phyloP scores from a whole-genome alignment of 2,113 vertebrate species.

The Okapia johnstoni region DNA sequence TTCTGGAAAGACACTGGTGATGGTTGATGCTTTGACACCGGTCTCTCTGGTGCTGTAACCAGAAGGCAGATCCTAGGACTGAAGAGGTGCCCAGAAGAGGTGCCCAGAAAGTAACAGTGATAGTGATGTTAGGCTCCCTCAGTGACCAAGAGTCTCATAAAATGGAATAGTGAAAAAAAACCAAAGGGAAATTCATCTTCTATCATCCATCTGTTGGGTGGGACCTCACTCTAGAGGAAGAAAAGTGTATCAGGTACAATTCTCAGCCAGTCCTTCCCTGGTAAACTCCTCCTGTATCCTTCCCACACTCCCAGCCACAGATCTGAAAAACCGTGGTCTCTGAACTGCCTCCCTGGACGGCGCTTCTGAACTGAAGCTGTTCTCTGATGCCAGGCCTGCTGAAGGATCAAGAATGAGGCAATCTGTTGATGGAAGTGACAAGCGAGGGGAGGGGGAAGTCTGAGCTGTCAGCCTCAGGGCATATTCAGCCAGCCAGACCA shows the following conservation, averaged over 20 bases:
- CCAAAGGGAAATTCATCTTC: background rate
- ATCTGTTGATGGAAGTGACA: background rate
- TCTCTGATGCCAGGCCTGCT: background rate
- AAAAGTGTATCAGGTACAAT: background rate
- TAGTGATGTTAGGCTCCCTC: background rate
- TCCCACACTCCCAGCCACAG: background rate
- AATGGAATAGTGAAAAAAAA: background rate
- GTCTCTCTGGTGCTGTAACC: fast-evolving
- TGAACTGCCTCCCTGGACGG: background rate
- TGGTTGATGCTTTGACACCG: background rate
- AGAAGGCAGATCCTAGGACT: background rate
- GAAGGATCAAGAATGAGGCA: background rate
- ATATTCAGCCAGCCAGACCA: slow-evolving; percentile 9
- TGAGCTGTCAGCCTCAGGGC: background rate
- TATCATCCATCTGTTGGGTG: background rate
- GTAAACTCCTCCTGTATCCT: background rate
- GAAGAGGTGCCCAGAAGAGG: background rate
- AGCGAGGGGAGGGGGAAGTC: background rate
- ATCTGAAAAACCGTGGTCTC: background rate
- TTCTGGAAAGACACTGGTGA: fast-evolving
- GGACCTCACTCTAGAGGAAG: background rate
- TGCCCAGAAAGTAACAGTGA: background rate
- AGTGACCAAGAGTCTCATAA: background rate
- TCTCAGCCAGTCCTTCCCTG: background rate
- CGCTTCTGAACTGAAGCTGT: background rate